Percentiles rank a stretch among this genome's conserved stretches.
Conservation (phyloP, 2,113 vertebrate genomes). For the Shinisaurus crocodilurus region DNA sequence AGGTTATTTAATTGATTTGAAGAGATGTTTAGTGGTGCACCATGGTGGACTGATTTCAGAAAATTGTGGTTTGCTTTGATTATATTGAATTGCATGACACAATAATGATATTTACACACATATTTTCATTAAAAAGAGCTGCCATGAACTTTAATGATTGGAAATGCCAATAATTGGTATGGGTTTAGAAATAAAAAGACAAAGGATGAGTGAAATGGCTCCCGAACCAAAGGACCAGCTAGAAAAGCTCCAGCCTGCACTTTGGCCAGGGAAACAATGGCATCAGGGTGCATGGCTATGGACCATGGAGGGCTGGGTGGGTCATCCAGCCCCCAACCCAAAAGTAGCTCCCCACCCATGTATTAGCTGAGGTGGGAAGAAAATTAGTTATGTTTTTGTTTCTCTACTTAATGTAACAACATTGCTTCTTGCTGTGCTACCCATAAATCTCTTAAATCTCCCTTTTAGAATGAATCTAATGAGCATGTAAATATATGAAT, state of each 20-base stretch:
- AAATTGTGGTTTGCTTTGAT: not conserved
- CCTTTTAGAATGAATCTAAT: not conserved
- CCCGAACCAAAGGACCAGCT: no score
- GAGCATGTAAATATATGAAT: not conserved
- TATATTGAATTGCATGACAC: not conserved
- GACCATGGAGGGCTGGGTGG: no score
- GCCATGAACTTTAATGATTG: not conserved
- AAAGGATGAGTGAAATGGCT: no score
- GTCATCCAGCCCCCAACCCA: no score
- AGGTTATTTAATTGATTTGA: not conserved
- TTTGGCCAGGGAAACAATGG: no score
- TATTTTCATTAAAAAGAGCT: conserved; percentile 13
- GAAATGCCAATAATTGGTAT: conserved; percentile 6
- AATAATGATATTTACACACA: not conserved
- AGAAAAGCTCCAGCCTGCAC: no score
- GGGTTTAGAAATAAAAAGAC: not conserved
- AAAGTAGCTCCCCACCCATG: no score
- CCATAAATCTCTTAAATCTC: not conserved
- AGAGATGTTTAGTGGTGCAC: not conserved
- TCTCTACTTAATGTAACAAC: not conserved
- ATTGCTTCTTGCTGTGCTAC: not conserved
- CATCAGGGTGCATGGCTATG: no score
- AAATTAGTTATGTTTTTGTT: not conserved
- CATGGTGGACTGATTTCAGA: not conserved
- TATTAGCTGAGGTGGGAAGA: not conserved